Percentiles rank a stretch among this genome's conserved stretches.
These are phyloP conservation scores for Microcebus ravelobensis DNA, from an alignment of 2,113 vertebrate genomes.

Conservation along the genomic window DNA sequence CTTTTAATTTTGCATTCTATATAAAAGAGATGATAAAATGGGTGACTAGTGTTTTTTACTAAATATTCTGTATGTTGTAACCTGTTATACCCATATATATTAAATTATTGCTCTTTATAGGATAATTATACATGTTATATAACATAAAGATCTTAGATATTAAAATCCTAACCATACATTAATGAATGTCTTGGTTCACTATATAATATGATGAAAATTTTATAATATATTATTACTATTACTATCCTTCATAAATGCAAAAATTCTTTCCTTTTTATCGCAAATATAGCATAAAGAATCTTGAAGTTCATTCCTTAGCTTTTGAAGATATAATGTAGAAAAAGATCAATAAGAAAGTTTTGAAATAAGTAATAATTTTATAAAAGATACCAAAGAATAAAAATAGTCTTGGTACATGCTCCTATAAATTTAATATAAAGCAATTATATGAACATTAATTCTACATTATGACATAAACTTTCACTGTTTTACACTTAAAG, in stretches of 20 bases:
- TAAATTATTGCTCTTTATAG: background rate
- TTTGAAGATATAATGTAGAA: background rate
- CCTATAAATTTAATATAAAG: background rate
- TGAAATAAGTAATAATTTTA: background rate
- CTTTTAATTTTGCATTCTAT: background rate
- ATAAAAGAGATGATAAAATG: background rate
- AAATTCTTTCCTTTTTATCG: background rate
- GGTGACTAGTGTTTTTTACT: background rate
- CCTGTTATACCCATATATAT: background rate
- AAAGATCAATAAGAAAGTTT: background rate
- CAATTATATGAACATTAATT: background rate
- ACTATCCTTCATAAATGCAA: background rate
- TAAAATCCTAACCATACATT: background rate
- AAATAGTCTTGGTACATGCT: background rate
- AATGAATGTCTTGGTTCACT: background rate
- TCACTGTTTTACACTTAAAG: background rate
- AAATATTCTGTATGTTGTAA: background rate
- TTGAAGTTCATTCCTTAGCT: background rate
- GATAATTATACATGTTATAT: background rate
- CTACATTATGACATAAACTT: background rate
- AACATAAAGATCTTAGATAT: background rate
- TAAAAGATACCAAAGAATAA: background rate
- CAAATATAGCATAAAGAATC: background rate
- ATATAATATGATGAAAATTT: background rate
- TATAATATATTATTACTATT: background rate